Conservation (phyloP, 2,797 vertebrate species). For the Poeciliopsis paucimaculata region DNA sequence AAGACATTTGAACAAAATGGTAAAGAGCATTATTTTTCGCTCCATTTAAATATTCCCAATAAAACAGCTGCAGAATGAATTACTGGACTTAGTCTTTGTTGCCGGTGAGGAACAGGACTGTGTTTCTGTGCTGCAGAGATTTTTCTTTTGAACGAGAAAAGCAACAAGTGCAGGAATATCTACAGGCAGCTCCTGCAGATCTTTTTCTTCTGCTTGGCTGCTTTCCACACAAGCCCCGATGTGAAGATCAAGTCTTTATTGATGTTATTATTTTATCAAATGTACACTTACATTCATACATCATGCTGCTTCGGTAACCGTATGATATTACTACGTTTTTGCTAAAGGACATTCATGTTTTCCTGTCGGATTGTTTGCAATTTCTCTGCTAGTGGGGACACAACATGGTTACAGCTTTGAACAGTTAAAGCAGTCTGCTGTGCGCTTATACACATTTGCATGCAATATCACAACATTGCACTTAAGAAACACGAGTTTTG, state of each 20-base stretch:
- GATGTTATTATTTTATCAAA: conserved; percentile 25
- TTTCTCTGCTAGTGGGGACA: conserved; percentile 34
- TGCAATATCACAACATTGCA: conserved; percentile 63
- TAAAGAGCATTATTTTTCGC: no score
- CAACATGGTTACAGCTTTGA: conserved; percentile 31
- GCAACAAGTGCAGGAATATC: neutral
- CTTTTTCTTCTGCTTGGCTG: conserved; percentile 57
- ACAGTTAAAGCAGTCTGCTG: conserved; percentile 44
- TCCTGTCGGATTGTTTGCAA: conserved; percentile 31
- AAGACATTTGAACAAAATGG: no score
- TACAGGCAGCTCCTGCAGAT: conserved; percentile 37
- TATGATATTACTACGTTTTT: neutral
- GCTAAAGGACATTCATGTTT: conserved; percentile 38
- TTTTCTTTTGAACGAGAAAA: neutral
- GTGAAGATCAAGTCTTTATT: conserved; percentile 46
- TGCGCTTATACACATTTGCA: conserved; percentile 53
- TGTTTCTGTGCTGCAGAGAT: neutral
- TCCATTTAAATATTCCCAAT: no score
- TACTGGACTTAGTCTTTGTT: no score
- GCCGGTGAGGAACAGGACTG: no score
- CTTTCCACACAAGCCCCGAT: neutral
- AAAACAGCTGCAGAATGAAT: no score
- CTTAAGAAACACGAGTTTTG: conserved; percentile 49
- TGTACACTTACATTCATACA: conserved; percentile 51
- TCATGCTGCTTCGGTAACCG: conserved; percentile 48